phyloP scores from a whole-genome alignment of 2,113 vertebrate genomes.

The Hemibagrus wyckioides region DNA sequence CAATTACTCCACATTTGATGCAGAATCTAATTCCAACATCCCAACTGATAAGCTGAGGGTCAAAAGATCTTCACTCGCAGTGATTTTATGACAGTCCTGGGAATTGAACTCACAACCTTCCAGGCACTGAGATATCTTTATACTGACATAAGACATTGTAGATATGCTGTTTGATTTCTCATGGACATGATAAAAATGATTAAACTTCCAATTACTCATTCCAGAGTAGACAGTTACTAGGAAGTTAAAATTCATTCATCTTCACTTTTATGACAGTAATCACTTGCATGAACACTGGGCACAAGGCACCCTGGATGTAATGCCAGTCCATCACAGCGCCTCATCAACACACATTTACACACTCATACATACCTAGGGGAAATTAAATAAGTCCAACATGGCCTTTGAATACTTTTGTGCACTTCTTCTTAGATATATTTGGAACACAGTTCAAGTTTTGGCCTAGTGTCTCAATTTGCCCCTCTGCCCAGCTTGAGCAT shows the following conservation, averaged over 20 bases:
- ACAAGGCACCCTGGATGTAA: neutral
- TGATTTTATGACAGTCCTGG: neutral
- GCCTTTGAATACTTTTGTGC: neutral
- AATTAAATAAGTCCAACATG: neutral
- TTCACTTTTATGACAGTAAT: neutral
- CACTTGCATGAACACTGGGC: neutral
- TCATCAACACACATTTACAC: neutral
- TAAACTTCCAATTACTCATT: neutral
- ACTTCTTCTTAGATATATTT: neutral
- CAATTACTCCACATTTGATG: neutral
- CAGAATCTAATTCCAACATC: neutral
- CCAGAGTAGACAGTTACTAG: neutral
- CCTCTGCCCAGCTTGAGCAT: neutral
- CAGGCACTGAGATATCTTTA: neutral
- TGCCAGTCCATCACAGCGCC: neutral
- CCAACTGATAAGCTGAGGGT: neutral
- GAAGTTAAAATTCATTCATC: neutral
- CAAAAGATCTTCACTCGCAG: neutral
- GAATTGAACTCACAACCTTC: neutral
- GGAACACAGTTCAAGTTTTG: neutral
- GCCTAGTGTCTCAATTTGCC: neutral
- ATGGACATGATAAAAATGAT: neutral
- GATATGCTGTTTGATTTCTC: neutral
- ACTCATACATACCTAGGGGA: neutral
- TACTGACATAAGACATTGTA: neutral